Conservation (phyloP, 2,797 vertebrate genomes). For the Sebastes reedi region DNA sequence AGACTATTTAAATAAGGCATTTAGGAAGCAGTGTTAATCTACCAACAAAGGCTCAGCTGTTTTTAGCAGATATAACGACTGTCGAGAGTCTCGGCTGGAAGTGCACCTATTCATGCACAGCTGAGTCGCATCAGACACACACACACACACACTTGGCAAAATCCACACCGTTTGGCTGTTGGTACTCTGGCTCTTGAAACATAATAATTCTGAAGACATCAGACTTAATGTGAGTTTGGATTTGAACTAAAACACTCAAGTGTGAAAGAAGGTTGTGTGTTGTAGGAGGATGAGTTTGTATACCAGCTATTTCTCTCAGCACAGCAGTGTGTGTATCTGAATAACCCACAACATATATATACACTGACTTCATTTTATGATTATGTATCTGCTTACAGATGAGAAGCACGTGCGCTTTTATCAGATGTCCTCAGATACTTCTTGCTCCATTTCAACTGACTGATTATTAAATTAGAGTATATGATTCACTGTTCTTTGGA, state of each 20-base stretch:
- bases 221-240: conserved; percentile 32
- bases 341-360: conserved; percentile 35
- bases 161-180: conserved; percentile 23
- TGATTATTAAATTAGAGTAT: conserved; percentile 48
- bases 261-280: conserved; percentile 37
- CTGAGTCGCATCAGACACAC: conserved; percentile 47
- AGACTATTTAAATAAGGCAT: conserved; percentile 62
- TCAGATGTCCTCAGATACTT: conserved; percentile 36
- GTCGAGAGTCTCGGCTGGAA: conserved; percentile 37
- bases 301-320: background rate
- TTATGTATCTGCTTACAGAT: conserved; percentile 45
- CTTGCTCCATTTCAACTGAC: conserved; percentile 41
- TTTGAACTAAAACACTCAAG: conserved; percentile 24
- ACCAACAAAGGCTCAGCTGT: conserved; percentile 51
- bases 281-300: conserved; percentile 9
- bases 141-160: conserved; percentile 24
- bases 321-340: conserved; percentile 13
- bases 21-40: conserved; percentile 47
- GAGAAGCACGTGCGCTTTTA: conserved; percentile 56
- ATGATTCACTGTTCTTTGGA: conserved; percentile 39
- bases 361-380: conserved; percentile 44
- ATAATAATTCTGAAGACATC: conserved; percentile 48
- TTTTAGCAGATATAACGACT: conserved; percentile 41
- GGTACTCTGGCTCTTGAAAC: conserved; percentile 48
- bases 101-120: conserved; percentile 38